Evolutionary conservation across 2,888 invertebrate genomes (phyloP), one percentile per base, ranked within the genome.

Genomic region (Tiphia femorata): DNA sequence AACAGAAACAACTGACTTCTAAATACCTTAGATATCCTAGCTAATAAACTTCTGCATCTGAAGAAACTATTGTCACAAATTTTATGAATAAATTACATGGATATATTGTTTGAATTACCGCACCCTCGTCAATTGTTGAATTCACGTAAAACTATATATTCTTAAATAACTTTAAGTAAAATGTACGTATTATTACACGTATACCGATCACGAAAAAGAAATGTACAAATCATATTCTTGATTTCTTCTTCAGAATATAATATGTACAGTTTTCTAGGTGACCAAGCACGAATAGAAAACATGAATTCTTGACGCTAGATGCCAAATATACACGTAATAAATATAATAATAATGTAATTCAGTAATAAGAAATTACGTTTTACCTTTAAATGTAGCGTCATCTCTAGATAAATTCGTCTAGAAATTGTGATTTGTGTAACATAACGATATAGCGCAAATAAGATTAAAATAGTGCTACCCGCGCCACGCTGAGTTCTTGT

Each of bases 391-490:
- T 64, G 67, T 67, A 70, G 52, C 64, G 64, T 67, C 75, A 73
- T 74, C 73, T 73, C 75, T 78, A 81, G 74, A 76, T 76, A 80
- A 82, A 78, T 80, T 81, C 73, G 76, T 70, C 82, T 82, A 83
- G 74, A 76, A 77, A 73, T 72, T 70, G 75, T 73, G 75, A 72
- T 74, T 76, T 72, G 77, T 74, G 76, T 78, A 79, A 81, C 78
- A 76, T 76, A 79, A 78, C 62, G 72, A 76, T 77, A 78, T 75
- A 77, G 71, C 75, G 72, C 70, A 58, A 65, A 66, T 58, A 52
- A 66, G 51, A 46, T 52, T 51, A 49, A 59, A 49, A 61, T 49
- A 62, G 59, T 62, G 58, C 48, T 49, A 58, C 52, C 51, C 49
- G 64, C 62, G 63, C 58, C 51, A 61, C 58, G 64, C 47, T 38